phyloP scores from a whole-genome alignment of 2,888 invertebrate species.

The Parnassius mnemosyne region DNA sequence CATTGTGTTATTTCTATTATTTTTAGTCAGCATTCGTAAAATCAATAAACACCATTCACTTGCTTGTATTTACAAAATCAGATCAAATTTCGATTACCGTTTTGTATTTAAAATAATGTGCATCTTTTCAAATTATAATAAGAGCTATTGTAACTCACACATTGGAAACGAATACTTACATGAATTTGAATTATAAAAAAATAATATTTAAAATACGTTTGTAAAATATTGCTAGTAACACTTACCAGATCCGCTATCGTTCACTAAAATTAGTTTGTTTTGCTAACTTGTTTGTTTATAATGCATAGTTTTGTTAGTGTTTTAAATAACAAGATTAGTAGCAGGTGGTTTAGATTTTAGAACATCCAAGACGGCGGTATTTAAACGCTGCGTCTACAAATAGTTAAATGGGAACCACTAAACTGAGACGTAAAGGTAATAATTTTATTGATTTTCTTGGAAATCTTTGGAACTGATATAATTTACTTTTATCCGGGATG shows the following conservation, averaged over 20 bases:
- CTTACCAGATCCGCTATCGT: not conserved
- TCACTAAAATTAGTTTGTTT: conserved; percentile 16
- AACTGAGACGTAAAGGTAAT: conserved; percentile 6
- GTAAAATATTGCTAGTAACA: no score
- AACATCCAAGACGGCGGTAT: not conserved
- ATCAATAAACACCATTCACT: conserved; percentile 6
- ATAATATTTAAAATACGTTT: no score
- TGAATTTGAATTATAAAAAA: no score
- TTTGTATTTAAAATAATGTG: not conserved
- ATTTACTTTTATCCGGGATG: not conserved
- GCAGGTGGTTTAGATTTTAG: conserved; percentile 4
- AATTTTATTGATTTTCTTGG: not conserved
- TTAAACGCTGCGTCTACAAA: conserved; percentile 16
- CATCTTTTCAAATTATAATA: no score
- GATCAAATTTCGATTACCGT: not conserved
- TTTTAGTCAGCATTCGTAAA: not conserved
- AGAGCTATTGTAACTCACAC: no score
- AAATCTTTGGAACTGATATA: conserved; percentile 4
- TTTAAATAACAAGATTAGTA: conserved; percentile 13
- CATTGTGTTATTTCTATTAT: conserved; percentile 8
- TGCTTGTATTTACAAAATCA: conserved; percentile 3
- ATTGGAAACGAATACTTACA: no score
- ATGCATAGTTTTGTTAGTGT: conserved; percentile 2
- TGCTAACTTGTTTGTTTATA: conserved; percentile 16
- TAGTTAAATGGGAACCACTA: conserved; percentile 7